Evolutionary conservation across 2,113 vertebrate species (phyloP).

Genomic region (Paedocypris sp.): DNA sequence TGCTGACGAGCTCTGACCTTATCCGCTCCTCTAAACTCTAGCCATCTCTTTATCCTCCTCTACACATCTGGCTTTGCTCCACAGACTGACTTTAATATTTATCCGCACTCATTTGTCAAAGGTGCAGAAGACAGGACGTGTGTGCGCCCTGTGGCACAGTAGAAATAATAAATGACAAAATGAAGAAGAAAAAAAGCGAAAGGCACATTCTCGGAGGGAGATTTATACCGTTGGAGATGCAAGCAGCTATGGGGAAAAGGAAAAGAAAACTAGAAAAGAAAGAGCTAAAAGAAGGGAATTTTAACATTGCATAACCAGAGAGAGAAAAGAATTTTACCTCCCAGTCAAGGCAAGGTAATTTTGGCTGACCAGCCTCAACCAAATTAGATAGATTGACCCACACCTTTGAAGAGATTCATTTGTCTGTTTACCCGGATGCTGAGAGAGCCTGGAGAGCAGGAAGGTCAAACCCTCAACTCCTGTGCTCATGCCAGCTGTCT

Average conservation of each 20-base stretch:
- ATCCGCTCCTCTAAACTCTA: slow-evolving; percentile 33
- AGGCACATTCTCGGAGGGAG: no score
- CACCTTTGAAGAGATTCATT: slow-evolving; percentile 31
- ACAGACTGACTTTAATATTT: slow-evolving; percentile 16
- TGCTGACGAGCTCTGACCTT: slow-evolving; percentile 45
- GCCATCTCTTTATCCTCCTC: slow-evolving; percentile 21
- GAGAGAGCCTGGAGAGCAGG: slow-evolving; percentile 31
- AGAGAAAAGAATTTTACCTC: slow-evolving; percentile 3
- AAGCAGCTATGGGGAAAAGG: no score
- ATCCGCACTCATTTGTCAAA: slow-evolving; percentile 34
- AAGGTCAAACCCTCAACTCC: slow-evolving; percentile 34
- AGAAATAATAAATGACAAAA: background rate
- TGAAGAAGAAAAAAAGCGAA: background rate
- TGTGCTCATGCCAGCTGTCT: slow-evolving; percentile 26
- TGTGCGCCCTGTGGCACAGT: background rate
- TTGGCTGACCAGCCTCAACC: slow-evolving; percentile 16
- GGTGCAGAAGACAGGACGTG: background rate
- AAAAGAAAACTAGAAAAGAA: slow-evolving; percentile 44
- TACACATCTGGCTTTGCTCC: slow-evolving; percentile 13
- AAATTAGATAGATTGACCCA: slow-evolving; percentile 31
- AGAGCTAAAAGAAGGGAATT: slow-evolving; percentile 32
- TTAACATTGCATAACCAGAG: background rate
- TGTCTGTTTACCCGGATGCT: slow-evolving; percentile 26
- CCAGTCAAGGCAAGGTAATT: slow-evolving; percentile 16
- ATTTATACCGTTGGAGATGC: no score